phyloP scores from a whole-genome alignment of 2,888 invertebrate genomes.

The Agapostemon virescens region DNA sequence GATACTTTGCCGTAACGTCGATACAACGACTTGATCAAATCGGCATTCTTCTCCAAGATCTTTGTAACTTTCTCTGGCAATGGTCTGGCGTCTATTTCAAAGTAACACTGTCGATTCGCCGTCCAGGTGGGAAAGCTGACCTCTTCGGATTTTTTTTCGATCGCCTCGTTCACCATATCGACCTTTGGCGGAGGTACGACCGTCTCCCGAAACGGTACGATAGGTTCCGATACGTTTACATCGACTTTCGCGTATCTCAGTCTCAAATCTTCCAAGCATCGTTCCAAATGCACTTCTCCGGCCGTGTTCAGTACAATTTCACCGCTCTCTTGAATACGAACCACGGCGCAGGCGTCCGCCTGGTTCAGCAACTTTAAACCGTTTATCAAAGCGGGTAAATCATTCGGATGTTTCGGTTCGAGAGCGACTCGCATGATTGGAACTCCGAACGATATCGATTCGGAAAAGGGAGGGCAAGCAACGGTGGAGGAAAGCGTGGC shows the following conservation, averaged over 20 bases:
- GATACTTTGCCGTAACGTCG: constrained; percentile 78
- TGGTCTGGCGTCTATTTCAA: constrained; percentile 89
- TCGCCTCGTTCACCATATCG: constrained; percentile 93
- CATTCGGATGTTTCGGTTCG: constrained; percentile 90
- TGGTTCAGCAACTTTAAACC: constrained; percentile 94
- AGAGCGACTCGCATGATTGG: constrained; percentile 97
- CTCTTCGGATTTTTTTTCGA: constrained; percentile 84
- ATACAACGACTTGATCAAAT: constrained; percentile 86
- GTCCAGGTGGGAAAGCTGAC: constrained; percentile 81
- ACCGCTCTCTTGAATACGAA: constrained; percentile 94
- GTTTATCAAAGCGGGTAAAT: constrained; percentile 87
- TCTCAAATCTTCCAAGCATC: constrained; percentile 96
- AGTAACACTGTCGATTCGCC: constrained; percentile 86
- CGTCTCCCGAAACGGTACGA: constrained; percentile 98
- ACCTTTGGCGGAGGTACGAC: constrained; percentile 89
- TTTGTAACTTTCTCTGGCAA: constrained; percentile 87
- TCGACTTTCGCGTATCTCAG: constrained; percentile 91
- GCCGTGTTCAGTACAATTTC: constrained; percentile 97
- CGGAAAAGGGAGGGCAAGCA: constrained; percentile 93
- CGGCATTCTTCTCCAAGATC: constrained; percentile 87
- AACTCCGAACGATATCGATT: constrained; percentile 87
- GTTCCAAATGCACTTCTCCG: constrained; percentile 97
- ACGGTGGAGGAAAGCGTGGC: constrained; percentile 92
- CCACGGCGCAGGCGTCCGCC: constrained; percentile 96
- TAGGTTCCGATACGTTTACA: constrained; percentile 95